Conservation (phyloP, 2,797 vertebrate genomes). For the Parambassis ranga region DNA sequence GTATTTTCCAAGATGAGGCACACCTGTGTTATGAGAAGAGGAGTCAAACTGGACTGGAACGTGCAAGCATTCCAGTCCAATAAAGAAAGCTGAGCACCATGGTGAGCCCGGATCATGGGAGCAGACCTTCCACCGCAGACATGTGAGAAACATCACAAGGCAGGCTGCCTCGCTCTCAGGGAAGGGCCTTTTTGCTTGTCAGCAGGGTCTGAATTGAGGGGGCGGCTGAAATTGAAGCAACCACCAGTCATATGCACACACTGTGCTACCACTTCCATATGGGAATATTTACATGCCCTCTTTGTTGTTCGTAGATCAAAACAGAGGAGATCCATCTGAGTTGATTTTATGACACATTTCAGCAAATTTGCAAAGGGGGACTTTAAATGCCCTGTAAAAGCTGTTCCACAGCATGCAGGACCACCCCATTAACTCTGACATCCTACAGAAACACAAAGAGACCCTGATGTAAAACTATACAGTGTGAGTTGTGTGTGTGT, state of each 20-base stretch:
- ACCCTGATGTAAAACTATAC: neutral
- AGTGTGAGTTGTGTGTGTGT: constrained; percentile 1
- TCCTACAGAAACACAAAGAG: constrained; percentile 24
- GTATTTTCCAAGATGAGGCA: constrained; percentile 28
- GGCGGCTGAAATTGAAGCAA: constrained; percentile 35
- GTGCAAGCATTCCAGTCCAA: constrained; percentile 55
- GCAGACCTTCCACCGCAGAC: constrained; percentile 51
- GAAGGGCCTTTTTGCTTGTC: constrained; percentile 61
- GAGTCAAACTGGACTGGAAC: constrained; percentile 37
- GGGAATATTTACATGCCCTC: constrained; percentile 70
- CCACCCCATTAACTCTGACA: constrained; percentile 44
- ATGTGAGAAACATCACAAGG: constrained; percentile 69
- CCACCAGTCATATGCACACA: constrained; percentile 63
- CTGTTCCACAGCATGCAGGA: constrained; percentile 49
- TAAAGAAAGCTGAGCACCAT: constrained; percentile 42
- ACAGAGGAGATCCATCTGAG: constrained; percentile 62
- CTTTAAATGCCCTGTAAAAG: constrained; percentile 63
- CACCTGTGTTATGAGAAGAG: constrained; percentile 57
- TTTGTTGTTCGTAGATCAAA: constrained; percentile 72
- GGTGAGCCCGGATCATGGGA: constrained; percentile 52
- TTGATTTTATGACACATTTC: constrained; percentile 75
- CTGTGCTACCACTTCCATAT: constrained; percentile 60
- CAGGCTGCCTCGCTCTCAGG: constrained; percentile 39
- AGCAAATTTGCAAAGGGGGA: constrained; percentile 61
- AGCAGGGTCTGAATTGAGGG: constrained; percentile 52